Evolutionary conservation across 2,888 invertebrate species (phyloP).

Genomic region (Aphrophora alni): DNA sequence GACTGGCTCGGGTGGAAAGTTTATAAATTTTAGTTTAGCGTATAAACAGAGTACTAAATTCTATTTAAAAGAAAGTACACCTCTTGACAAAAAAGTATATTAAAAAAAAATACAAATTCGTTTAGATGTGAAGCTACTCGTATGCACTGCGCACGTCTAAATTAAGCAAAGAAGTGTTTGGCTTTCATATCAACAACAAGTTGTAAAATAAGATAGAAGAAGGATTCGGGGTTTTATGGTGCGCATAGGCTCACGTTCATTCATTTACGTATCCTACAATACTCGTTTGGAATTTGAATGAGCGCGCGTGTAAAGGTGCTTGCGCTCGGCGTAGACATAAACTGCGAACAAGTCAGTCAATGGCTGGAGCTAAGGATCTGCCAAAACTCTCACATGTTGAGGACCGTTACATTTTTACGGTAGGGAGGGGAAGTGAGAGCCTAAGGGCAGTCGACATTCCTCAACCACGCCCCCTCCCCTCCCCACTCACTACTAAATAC

Average conservation of each 20-base stretch:
- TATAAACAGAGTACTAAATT: no score
- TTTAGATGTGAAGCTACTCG: no score
- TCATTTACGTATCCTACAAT: not conserved
- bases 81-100: no score
- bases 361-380: conserved; percentile 23
- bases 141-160: no score
- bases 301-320: not conserved
- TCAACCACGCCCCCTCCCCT: not conserved
- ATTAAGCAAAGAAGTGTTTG: no score
- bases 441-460: conserved; percentile 6
- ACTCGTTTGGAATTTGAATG: not conserved
- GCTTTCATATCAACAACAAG: not conserved
- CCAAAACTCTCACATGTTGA: conserved; percentile 28
- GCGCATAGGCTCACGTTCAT: not conserved
- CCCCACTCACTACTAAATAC: not conserved
- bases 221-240: not conserved
- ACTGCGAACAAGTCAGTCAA: not conserved
- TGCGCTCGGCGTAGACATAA: not conserved
- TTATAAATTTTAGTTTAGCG: no score
- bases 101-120: no score
- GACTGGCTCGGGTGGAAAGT: no score
- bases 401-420: conserved; percentile 9
- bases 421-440: not conserved
- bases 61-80: no score
- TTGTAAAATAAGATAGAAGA: not conserved